Conservation (phyloP, 1,140 invertebrate genomes). For the Hesperophylax magnus region DNA sequence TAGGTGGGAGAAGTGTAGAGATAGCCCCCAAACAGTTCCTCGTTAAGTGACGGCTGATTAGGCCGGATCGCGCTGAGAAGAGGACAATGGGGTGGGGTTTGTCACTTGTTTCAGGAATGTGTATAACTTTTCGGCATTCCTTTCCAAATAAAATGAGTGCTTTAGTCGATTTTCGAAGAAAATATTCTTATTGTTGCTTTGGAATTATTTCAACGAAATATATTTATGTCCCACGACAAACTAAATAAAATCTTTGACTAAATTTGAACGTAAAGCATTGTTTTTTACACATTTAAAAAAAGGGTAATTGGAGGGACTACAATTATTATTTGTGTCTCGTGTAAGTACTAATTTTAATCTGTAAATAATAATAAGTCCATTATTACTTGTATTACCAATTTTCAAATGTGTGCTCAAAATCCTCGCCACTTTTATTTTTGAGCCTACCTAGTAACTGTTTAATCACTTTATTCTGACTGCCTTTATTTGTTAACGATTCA, state of each 20-base stretch:
- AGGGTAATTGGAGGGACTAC: not conserved
- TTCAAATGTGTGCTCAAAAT: too few relatives aligned
- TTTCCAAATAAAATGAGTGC: slow-evolving; percentile 22
- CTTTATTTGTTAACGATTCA: not conserved
- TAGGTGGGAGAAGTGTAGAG: slow-evolving; percentile 15
- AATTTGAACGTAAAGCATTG: too few relatives aligned
- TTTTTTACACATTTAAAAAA: too few relatives aligned
- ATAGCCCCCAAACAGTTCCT: not conserved
- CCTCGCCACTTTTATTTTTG: too few relatives aligned
- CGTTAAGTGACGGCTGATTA: slow-evolving; percentile 4
- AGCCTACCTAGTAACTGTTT: not conserved
- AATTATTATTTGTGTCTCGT: too few relatives aligned
- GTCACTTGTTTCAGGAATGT: slow-evolving; percentile 27
- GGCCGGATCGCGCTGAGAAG: not conserved
- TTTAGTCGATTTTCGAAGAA: slow-evolving; percentile 3
- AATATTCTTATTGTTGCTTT: not conserved
- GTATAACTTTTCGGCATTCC: slow-evolving; percentile 31
- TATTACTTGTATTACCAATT: too few relatives aligned
- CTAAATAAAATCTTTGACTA: not conserved
- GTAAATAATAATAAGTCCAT: too few relatives aligned
- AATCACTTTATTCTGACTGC: not conserved
- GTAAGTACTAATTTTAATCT: too few relatives aligned
- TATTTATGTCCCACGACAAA: not conserved
- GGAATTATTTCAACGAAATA: slow-evolving; percentile 1
- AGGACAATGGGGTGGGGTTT: not conserved